These are phyloP conservation scores for Neuroterus valhalla DNA, from an alignment of 1,140 invertebrate genomes.

Conservation along the genomic window DNA sequence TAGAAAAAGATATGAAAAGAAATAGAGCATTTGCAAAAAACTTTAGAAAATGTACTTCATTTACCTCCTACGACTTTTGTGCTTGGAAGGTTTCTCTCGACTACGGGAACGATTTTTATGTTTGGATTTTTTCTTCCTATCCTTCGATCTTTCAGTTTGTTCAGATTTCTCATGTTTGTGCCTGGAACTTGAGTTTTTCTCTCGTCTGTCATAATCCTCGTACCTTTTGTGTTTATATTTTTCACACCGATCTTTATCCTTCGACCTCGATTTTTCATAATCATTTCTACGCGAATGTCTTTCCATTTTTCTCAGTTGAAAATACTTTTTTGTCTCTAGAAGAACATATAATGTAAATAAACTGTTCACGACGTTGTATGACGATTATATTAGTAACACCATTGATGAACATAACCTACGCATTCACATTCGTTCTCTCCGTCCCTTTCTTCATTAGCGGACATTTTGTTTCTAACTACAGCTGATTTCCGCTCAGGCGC, in stretches of 20 bases:
- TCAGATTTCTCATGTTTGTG: not conserved
- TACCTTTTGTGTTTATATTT: conserved; percentile 4
- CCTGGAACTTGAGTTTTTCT: not conserved
- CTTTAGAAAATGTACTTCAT: not conserved
- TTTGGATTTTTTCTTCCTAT: conserved; percentile 33
- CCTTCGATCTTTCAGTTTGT: not conserved
- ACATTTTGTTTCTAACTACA: not conserved
- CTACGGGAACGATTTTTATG: not conserved
- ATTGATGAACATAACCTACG: not conserved
- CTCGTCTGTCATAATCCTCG: not conserved
- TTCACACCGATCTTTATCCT: not conserved
- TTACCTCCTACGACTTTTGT: not conserved
- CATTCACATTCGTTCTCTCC: not conserved
- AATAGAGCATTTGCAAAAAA: not conserved
- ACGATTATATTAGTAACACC: not conserved
- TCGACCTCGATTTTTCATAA: not conserved
- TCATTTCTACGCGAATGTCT: not conserved
- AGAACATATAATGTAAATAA: not conserved
- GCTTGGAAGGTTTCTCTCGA: conserved; percentile 15
- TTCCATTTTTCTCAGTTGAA: not conserved
- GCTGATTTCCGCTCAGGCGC: conserved; percentile 9
- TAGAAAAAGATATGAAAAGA: not conserved
- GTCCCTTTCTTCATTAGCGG: no score
- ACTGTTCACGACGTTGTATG: not conserved
- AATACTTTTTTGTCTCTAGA: no score